Evolutionary conservation across 2,113 vertebrate genomes (phyloP), one percentile per base, ranked within the genome.

Genomic region (Nyctereutes procyonoides): DNA sequence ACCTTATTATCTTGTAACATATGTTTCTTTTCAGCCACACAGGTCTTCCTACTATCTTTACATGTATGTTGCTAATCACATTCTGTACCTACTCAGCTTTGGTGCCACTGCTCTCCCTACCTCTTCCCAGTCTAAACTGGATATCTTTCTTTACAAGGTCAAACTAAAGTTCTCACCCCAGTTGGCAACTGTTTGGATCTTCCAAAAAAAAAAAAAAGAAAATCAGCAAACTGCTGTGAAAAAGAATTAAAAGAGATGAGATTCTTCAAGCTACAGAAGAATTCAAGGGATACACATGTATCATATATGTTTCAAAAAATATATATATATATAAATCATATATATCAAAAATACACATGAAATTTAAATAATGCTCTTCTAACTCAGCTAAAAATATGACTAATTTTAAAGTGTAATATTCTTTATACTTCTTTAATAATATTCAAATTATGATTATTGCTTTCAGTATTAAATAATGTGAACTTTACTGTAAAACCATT

Each of bases 201-300:
- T 90, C 74, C 28, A 17, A n/a, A 14, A n/a, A n/a, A 67, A 67
- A 13, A 35, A 51, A 15, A 76, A 10, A 9, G n/a, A 62, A 88
- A 91, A 62, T 87, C 35, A 86, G 38, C 53, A 81, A 83, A 76
- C 60, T 65, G 51, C 12, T 73, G 1, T 32, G n/a, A 11, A 11
- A 55, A 85, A 74, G 63, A 12, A 14, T 35, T 90, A 24, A 69
- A 95, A 65, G 28, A 55, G 15, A 62, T 60, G 63, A 87, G 26
- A 20, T 90, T 90, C 60, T 67, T 82, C 20, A 82, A 90, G 24
- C 51, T 92, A 83, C 26, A 93, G 76, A 91, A 88, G 55, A 79
- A 92, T 55, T 73, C 13, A 79, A 87, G 73, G 15, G n/a, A 8
- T 10, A 38, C 88, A 94, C 35, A 8, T 43, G 43, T 43, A 43